Base-by-base conservation (phyloP, 2,888 invertebrate species). In the Capitulum mitella region DNA sequence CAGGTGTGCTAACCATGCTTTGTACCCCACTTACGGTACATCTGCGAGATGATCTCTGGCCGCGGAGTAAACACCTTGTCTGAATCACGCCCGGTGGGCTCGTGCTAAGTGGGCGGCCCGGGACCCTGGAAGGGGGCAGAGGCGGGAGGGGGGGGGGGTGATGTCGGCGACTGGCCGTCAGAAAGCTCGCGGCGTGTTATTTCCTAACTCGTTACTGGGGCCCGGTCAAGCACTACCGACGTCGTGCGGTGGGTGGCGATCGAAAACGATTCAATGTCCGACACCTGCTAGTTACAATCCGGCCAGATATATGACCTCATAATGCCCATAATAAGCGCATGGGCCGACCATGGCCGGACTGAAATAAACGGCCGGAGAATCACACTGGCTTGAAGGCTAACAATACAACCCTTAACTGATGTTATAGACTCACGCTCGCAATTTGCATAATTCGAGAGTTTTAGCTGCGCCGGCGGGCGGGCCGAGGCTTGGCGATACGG, bases 361-460 rank as follows among this genome's bases (percentile, higher is more conserved):
- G 32, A 32, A 61, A 61, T 61, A 61, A 61, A 61, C 32, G 14
- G 61, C 32, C 61, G 61, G 61, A 32, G 61, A 61, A 61, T 61
- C 32, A 61, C 61, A 32, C 61, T 61, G 12, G 32, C 61, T 32
- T 12, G 61, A 61, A 61, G 32, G 61, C 61, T 61, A 32, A 32
- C 61, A 61, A 61, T 61, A 61, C 61, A 32, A 61, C n/a, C 61
- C 61, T 61, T 61, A 61, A 61, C 61, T 61, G 5, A 61, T 61
- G 61, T 61, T 61, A 61, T 61, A 61, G 61, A 61, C 61, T n/a
- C 61, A 61, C 61, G 61, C 32, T 32, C 3, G 61, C n/a, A n/a
- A 61, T 61, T 61, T 61, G 61, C 61, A 61, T 61, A 61, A 61
- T 61, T 61, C 32, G 29, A 32, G 14, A 32, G 29, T 32, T 61